Base-by-base conservation (phyloP, 30 jellyfish, hydroid and myxozoan genomes). In the Aurelia sp. region DNA sequence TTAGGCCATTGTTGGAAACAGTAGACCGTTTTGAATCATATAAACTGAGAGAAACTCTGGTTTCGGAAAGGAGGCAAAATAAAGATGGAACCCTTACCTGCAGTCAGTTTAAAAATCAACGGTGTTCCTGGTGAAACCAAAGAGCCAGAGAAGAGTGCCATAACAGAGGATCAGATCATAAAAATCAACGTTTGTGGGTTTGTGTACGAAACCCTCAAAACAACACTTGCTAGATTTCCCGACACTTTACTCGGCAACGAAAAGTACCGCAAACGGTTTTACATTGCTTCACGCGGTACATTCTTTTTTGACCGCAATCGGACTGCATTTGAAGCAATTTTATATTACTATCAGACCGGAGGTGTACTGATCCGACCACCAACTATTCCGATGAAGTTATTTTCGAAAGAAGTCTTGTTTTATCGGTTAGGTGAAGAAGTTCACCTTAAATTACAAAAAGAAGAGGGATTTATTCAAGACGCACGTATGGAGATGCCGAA, bases 321-420 rank as follows among this genome's bases (percentile, higher is more conserved):
- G 81, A 67, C 89, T 38, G 90, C 99, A n/a, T 94, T 94, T 67
- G 99, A 94, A 71, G 99, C 99, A 5, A 94, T 94, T 33, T 73
- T 94, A 69, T 88, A 80, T 18, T 94, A 66, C 74, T 94, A 94
- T 89, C 99, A 94, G 80, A 94, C 94, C 61, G 97, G 92, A 6
- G 99, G 99, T 0, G 86, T 74, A 10, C 84, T 94, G 20, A 84
- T 94, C 50, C 94, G 99, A 3, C 99, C 99, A 59, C 97, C 94
- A 33, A 73, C 93, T 4, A 76, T 94, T 31, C 99, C 99, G 21
- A 94, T 94, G 99, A 65, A 72, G 72, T 76, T 94, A 18, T 94
- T 94, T 55, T 90, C 99, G 13, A 90, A 88, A 35, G 99, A 94
- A 59, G 90, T 94, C 48, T 21, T 76, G 78, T 94, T 94, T 65